These are phyloP conservation scores for Champsocephalus esox DNA, from an alignment of 2,797 vertebrate genomes.

Conservation along the genomic window DNA sequence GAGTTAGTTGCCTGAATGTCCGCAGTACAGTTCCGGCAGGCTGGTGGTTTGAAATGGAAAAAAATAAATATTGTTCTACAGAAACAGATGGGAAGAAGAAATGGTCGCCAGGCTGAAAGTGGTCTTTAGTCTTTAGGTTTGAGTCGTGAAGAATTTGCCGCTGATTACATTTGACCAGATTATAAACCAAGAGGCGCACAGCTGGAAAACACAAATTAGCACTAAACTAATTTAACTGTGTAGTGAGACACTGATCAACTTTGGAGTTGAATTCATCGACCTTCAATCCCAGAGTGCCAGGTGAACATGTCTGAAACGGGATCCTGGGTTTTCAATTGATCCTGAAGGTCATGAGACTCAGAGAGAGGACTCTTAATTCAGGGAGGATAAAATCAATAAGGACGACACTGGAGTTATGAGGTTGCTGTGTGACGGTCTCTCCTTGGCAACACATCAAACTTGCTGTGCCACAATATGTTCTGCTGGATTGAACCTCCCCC, in stretches of 20 bases:
- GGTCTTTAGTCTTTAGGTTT: constrained; percentile 34
- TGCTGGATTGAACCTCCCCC: constrained; percentile 54
- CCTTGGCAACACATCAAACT: constrained; percentile 66
- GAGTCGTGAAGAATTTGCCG: constrained; percentile 26
- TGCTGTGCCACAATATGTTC: constrained; percentile 70
- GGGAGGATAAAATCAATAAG: constrained; percentile 54
- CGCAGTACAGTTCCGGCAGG: constrained; percentile 14
- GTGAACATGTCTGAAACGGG: constrained; percentile 29
- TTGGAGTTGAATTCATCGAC: constrained; percentile 19
- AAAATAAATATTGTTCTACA: neutral
- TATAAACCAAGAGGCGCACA: constrained; percentile 26
- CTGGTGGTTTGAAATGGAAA: constrained; percentile 16
- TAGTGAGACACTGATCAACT: constrained; percentile 14
- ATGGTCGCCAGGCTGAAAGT: constrained; percentile 28
- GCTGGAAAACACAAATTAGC: constrained; percentile 33
- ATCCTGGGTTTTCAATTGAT: constrained; percentile 34
- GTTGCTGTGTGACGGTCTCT: constrained; percentile 50
- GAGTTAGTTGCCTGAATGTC: constrained; percentile 1
- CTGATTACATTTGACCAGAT: constrained; percentile 41
- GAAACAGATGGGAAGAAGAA: neutral
- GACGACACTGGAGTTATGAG: constrained; percentile 53
- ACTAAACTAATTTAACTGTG: constrained; percentile 26
- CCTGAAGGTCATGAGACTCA: constrained; percentile 46
- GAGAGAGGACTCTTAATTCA: constrained; percentile 36
- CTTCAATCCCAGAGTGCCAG: constrained; percentile 16